These are phyloP conservation scores for Rhamphomyia laevipes DNA, from an alignment of 2,888 invertebrate genomes.

Conservation along the genomic window DNA sequence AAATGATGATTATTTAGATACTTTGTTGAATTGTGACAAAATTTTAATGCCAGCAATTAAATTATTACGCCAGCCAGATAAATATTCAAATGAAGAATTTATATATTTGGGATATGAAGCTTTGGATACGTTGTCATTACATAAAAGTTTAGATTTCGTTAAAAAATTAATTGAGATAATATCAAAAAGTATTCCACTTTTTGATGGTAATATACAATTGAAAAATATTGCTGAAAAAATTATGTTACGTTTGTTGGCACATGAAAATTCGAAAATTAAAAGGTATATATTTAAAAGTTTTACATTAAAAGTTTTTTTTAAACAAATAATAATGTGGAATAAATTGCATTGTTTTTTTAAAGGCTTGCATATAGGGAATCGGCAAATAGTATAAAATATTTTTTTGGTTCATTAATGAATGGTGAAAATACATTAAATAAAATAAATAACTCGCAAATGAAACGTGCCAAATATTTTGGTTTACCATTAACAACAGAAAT, in stretches of 20 bases:
- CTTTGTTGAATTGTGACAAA: slow-evolving; percentile 16
- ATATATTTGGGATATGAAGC: slow-evolving; percentile 15
- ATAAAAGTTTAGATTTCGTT: slow-evolving; percentile 24
- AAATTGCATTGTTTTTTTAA: no score
- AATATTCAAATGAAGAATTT: slow-evolving; percentile 11
- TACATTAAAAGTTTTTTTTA: no score
- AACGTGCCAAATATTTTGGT: slow-evolving; percentile 21
- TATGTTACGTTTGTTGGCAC: slow-evolving; percentile 21
- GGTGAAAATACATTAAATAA: slow-evolving; percentile 21
- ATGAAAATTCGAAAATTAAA: slow-evolving; percentile 20
- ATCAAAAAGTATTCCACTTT: slow-evolving; percentile 19
- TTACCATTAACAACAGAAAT: slow-evolving; percentile 27
- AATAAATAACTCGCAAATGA: slow-evolving; percentile 18
- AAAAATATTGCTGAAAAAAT: slow-evolving; percentile 22
- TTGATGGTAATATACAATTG: slow-evolving; percentile 15
- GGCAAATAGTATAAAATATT: slow-evolving; percentile 20
- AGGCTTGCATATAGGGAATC: slow-evolving; percentile 19
- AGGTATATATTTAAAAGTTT: no score
- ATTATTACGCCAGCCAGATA: slow-evolving; percentile 14
- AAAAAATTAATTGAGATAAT: slow-evolving; percentile 22
- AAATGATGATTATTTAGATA: slow-evolving; percentile 7
- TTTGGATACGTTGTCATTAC: slow-evolving; percentile 21
- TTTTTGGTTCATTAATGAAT: slow-evolving; percentile 28
- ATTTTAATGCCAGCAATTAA: slow-evolving; percentile 15
- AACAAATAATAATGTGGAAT: no score